Evolutionary conservation across 2,113 vertebrate genomes (phyloP), one percentile per base, ranked within the genome.

Genomic region (Rhinogobius similis): DNA sequence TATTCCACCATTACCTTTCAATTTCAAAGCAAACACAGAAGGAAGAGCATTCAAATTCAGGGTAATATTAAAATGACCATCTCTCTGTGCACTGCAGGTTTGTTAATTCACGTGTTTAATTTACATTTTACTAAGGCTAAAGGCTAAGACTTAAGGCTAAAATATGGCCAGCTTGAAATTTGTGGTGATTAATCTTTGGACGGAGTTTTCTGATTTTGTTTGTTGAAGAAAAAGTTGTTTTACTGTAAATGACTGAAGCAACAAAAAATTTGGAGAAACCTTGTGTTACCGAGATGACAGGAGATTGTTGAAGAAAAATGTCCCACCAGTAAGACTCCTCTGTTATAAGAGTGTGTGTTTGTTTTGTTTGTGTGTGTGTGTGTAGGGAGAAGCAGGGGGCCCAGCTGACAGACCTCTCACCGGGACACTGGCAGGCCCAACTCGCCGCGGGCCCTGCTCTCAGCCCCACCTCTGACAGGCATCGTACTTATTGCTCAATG

Each of bases 401-500:
- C 88, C 88, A 92, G 89, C 93, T 94, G 94, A 93, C 83, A 83
- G 86, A 82, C 79, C 92, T 83, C 90, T 95, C 89, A 88, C 93
- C 92, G 95, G 88, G 93, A 94, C 93, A 91, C 92, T 85, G 73
- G 91, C 93, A 91, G 93, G 91, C 91, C 88, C 89, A 91, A 91
- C 88, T 89, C 82, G 94, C 95, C 93, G 78, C 85, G 91, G 94
- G 95, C 93, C 88, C 92, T 79, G 93, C 96, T 95, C 93, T 94
- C 94, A 95, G 95, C 94, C 94, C 92, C 93, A 94, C 85, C 90
- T 90, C 91, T 95, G 93, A 94, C 94, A 94, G 93, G 92, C 90
- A 76, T 91, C 90, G 94, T 94, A 93, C 93, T 95, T 93, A 95
- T 96, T 97, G 95, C 93, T 96, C 95, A 95, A 94, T 96, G 95